Conservation (phyloP, 2,888 invertebrate species). For the Crioceris asparagi region DNA sequence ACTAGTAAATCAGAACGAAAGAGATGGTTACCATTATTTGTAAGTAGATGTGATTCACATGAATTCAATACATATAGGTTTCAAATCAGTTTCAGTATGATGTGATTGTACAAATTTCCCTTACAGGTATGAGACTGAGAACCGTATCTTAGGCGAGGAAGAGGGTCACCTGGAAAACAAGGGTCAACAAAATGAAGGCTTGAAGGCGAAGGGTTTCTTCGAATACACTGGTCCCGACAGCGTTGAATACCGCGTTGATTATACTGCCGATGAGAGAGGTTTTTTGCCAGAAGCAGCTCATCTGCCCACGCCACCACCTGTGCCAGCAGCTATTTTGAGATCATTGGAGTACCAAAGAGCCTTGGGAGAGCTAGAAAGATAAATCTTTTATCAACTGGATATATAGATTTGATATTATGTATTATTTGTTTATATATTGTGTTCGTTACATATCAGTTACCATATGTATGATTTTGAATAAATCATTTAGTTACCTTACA, state of each 20-base stretch:
- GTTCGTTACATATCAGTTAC: too few species aligned
- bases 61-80: background rate
- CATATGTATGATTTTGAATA: too few species aligned
- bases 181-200: conserved; percentile 43
- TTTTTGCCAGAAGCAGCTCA: conserved; percentile 44
- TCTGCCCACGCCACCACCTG: conserved; percentile 35
- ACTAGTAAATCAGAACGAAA: conserved; percentile 42
- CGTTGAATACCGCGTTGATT: conserved; percentile 46
- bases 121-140: conserved; percentile 48
- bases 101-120: background rate
- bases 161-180: conserved; percentile 43
- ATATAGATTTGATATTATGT: too few species aligned
- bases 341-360: conserved; percentile 23
- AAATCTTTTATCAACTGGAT: too few species aligned
- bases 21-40: conserved; percentile 49
- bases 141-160: conserved; percentile 51
- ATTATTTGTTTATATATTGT: too few species aligned
- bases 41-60: conserved; percentile 16
- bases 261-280: conserved; percentile 51
- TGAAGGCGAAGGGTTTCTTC: conserved; percentile 53
- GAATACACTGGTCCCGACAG: conserved; percentile 53
- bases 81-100: background rate
- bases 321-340: conserved; percentile 24
- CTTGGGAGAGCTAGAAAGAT: too few species aligned
- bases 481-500: too few species aligned